Evolutionary conservation across 2,888 invertebrate genomes (phyloP).

Genomic region (Byasa hedistus): DNA sequence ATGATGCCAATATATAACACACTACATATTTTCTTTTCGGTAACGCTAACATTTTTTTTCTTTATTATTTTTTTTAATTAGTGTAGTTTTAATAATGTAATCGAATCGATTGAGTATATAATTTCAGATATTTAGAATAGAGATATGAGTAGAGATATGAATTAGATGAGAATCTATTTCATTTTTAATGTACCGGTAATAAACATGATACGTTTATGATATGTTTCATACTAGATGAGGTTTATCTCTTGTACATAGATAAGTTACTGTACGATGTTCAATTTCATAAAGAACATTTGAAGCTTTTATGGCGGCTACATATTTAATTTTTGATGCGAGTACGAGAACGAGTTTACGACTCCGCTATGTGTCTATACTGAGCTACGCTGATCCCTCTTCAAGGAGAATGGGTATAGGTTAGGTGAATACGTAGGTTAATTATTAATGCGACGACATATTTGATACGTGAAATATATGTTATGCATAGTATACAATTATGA

Average conservation of each 20-base stretch:
- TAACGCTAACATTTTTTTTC: too few relatives aligned
- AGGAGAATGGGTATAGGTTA: conserved; percentile 29
- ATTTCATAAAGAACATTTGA: neutral
- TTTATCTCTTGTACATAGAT: conserved; percentile 3
- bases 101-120: neutral
- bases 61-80: too few relatives aligned
- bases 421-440: too few relatives aligned
- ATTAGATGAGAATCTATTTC: too few relatives aligned
- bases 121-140: neutral
- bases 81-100: neutral
- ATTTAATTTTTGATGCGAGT: conserved; percentile 9
- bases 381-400: conserved; percentile 22
- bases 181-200: too few relatives aligned
- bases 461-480: conserved; percentile 9
- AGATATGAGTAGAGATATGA: too few relatives aligned
- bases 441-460: conserved; percentile 23
- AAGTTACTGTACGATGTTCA: neutral
- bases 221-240: neutral
- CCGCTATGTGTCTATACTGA: conserved; percentile 27
- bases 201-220: neutral
- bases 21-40: too few relatives aligned
- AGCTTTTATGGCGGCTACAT: neutral
- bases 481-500: neutral
- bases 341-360: conserved; percentile 23
- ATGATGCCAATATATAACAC: too few relatives aligned